Evolutionary conservation across 1,140 invertebrate genomes (phyloP).

Genomic region (Ostrea denselamellosa): DNA sequence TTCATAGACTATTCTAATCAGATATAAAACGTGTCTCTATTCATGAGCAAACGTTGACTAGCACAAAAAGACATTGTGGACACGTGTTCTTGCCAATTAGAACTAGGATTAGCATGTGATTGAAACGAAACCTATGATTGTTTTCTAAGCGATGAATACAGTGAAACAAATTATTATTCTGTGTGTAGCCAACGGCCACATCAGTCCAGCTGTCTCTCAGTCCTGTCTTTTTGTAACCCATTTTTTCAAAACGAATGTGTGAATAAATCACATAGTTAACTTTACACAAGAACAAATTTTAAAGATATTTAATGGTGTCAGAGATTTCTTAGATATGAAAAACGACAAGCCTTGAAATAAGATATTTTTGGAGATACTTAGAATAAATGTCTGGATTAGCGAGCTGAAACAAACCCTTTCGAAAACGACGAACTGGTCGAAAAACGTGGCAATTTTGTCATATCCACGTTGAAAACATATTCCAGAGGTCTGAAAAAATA

Average conservation of each 20-base stretch:
- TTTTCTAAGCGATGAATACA: conserved; percentile 26
- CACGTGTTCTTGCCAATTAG: conserved; percentile 20
- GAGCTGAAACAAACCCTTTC: no score
- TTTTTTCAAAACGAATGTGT: not conserved
- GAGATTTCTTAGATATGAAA: no score
- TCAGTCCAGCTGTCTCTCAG: not conserved
- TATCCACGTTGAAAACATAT: not conserved
- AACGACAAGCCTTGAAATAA: no score
- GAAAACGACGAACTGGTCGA: not conserved
- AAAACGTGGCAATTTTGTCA: not conserved
- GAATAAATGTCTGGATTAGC: no score
- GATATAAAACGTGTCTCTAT: conserved; percentile 2
- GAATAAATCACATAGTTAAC: not conserved
- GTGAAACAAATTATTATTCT: conserved; percentile 13
- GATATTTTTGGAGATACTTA: no score
- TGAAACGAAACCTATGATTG: conserved; percentile 28
- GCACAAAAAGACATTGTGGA: not conserved
- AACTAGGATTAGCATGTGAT: conserved; percentile 23
- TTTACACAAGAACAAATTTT: not conserved
- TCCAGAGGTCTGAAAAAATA: not conserved
- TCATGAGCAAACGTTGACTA: conserved; percentile 15
- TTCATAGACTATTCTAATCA: conserved; percentile 9
- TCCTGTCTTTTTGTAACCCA: not conserved
- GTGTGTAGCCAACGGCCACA: not conserved
- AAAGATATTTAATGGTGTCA: no score